Base-by-base conservation (phyloP, 2,888 invertebrate species). In the Mystacides longicornis region DNA sequence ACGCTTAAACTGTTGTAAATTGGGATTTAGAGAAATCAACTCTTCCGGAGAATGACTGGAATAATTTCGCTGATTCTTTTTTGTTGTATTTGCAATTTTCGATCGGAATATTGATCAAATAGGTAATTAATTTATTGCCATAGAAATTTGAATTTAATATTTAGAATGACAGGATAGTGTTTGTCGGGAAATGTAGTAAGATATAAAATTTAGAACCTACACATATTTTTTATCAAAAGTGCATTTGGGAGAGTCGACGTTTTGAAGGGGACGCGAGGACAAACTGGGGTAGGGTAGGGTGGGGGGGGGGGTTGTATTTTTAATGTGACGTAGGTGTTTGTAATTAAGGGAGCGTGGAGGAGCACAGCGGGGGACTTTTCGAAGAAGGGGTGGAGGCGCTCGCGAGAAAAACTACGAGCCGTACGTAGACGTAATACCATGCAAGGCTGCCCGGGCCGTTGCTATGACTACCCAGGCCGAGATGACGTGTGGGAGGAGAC, bases 401-500 rank as follows among this genome's bases (percentile, higher is more conserved):
- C 58, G 71, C 72, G 73, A 72, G 59, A 59, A 59, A 59, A 61
- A 57, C 59, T 59, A 59, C 61, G 58, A 56, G 57, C 61, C 61
- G 61, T 60, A 60, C 81, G 81, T 81, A n/a, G n/a, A 81, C 82
- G 81, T 81, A 81, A 81, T 81, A 79, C 80, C 72, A 61, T 61
- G 61, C 61, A 61, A 61, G 61, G 59, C 56, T 61, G 71, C 70
- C 69, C 70, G 71, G 78, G 79, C 78, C 80, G 81, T 82, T 79
- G 79, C 81, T 77, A 80, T 77, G 81, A 79, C 78, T 77, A 81
- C 81, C 73, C 80, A 71, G 71, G 60, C 58, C 61, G 60, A 56
- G 64, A 64, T 64, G 63, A 64, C 62, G 64, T 62, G 63, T 64
- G 57, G 58, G 55, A 43, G 47, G 52, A n/a, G n/a, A n/a, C n/a